Evolutionary conservation across 2,888 invertebrate genomes (phyloP).

Genomic region (Pandemis cinnamomeana): DNA sequence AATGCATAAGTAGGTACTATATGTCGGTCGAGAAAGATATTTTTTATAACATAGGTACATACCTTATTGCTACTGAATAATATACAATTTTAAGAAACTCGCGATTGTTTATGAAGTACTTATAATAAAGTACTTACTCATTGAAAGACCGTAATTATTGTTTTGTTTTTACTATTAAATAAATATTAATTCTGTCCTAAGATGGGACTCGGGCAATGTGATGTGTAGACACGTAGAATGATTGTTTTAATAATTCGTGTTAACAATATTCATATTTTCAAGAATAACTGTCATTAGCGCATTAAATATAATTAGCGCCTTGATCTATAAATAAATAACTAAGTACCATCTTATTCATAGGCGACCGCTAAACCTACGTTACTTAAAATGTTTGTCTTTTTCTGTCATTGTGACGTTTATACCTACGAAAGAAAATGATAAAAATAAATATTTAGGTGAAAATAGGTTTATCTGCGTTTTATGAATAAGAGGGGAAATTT

Average conservation of each 20-base stretch:
- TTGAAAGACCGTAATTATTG: slow-evolving; percentile 5
- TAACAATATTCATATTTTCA: neutral
- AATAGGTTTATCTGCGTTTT: neutral
- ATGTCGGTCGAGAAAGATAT: slow-evolving; percentile 38
- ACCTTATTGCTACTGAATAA: slow-evolving; percentile 33
- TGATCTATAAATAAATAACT: neutral
- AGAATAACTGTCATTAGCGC: neutral
- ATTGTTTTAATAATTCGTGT: neutral
- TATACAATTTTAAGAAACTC: slow-evolving; percentile 24
- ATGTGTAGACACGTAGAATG: neutral
- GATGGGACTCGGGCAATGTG: slow-evolving; percentile 4
- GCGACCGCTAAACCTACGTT: neutral
- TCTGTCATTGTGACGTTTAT: too few relatives aligned
- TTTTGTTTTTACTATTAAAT: neutral
- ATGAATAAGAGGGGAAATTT: neutral
- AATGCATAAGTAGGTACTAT: slow-evolving; percentile 40
- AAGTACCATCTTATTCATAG: neutral
- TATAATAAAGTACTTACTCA: slow-evolving; percentile 17
- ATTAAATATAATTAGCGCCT: neutral
- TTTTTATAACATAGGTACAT: slow-evolving; percentile 35
- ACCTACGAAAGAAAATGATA: too few relatives aligned
- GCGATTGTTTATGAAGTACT: slow-evolving; percentile 17
- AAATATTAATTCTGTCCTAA: neutral
- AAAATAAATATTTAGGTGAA: too few relatives aligned
- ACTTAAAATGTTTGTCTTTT: neutral